Evolutionary conservation across 1,140 invertebrate species (phyloP).

Genomic region (Brachionus rubens): DNA sequence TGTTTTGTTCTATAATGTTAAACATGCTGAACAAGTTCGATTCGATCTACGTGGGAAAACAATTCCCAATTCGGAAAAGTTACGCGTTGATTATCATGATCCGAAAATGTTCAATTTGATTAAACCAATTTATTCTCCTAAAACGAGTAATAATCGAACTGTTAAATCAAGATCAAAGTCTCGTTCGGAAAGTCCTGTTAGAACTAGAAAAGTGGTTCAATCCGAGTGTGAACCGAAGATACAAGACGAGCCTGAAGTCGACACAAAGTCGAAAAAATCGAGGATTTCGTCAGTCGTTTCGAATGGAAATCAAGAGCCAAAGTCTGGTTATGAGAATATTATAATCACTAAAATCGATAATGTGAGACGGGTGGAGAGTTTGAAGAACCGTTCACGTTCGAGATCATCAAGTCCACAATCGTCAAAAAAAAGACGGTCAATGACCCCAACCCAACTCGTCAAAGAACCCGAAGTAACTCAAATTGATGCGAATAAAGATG

Average conservation of each 20-base stretch:
- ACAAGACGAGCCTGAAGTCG: neutral
- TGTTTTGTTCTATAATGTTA: conserved; percentile 31
- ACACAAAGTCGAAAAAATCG: neutral
- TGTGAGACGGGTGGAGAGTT: neutral
- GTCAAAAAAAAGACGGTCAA: neutral
- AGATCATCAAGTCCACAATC: neutral
- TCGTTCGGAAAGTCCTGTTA: neutral
- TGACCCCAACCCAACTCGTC: neutral
- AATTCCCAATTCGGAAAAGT: neutral
- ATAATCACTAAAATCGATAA: conserved; percentile 26
- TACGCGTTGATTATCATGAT: conserved; percentile 32
- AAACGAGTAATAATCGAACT: no score
- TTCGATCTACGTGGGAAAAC: neutral
- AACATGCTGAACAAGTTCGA: conserved; percentile 11
- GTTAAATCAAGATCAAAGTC: neutral
- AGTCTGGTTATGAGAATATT: neutral
- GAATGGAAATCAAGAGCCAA: neutral
- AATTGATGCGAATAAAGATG: no score
- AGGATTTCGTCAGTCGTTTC: neutral
- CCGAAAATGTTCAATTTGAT: conserved; percentile 29
- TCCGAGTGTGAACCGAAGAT: neutral
- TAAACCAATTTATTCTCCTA: neutral
- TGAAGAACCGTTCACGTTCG: neutral
- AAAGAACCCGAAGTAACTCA: no score
- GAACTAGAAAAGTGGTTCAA: neutral